phyloP scores from a whole-genome alignment of 2,113 vertebrate species.

The Sminthopsis crassicaudata region DNA sequence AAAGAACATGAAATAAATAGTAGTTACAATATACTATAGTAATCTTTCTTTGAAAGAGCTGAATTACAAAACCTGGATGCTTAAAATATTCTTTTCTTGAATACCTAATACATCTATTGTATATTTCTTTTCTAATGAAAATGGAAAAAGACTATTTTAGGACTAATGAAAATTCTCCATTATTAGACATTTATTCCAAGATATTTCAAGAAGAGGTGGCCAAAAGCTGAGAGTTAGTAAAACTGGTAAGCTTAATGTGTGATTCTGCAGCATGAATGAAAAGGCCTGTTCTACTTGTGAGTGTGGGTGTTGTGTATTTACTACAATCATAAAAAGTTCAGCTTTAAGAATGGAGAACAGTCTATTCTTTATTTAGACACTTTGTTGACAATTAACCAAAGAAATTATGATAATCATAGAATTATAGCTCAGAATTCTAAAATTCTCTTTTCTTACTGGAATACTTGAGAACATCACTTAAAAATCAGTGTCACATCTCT shows the following conservation, averaged over 20 bases:
- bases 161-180: slow-evolving; percentile 17
- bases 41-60: neutral
- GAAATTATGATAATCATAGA: slow-evolving; percentile 10
- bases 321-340: neutral
- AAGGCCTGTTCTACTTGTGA: neutral
- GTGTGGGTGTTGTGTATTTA: neutral
- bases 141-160: slow-evolving; percentile 6
- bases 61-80: neutral
- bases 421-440: slow-evolving; percentile 30
- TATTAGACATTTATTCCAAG: neutral
- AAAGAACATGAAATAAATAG: neutral
- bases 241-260: neutral
- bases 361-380: slow-evolving; percentile 7
- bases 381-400: slow-evolving; percentile 43
- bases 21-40: neutral
- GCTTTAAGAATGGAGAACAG: slow-evolving; percentile 31
- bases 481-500: neutral
- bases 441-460: slow-evolving; percentile 50
- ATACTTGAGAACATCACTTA: neutral
- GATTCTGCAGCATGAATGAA: slow-evolving; percentile 10
- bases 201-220: slow-evolving; percentile 15
- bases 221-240: slow-evolving; percentile 24
- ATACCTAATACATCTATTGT: neutral
- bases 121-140: slow-evolving; percentile 14
- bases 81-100: neutral